A percentile compares a stretch with the other conserved stretches of the same genome.
Evolutionary conservation across 2,888 invertebrate genomes (phyloP).

Genomic region (Idaea aversata): DNA sequence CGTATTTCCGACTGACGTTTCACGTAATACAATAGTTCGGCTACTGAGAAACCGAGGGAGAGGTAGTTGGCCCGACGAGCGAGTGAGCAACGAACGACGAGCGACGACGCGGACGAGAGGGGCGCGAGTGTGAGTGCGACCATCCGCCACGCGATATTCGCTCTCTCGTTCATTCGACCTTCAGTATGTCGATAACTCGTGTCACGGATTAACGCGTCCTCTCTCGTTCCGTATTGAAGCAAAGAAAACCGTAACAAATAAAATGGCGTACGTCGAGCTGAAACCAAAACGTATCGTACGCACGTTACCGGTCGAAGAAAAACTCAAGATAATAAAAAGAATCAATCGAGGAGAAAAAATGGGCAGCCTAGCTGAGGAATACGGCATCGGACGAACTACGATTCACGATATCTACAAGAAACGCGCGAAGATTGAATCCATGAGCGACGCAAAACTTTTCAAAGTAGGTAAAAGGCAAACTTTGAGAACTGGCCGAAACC

Average conservation of each 20-base stretch:
- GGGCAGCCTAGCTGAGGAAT: slow-evolving; percentile 9
- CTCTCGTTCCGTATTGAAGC: neutral
- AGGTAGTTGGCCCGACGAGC: neutral
- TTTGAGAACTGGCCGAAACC: slow-evolving; percentile 22
- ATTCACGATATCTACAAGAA: slow-evolving; percentile 16
- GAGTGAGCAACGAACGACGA: too few species aligned
- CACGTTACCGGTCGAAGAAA: slow-evolving; percentile 11
- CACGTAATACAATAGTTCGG: neutral
- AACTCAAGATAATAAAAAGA: slow-evolving; percentile 15
- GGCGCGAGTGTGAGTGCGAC: neutral
- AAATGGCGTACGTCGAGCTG: neutral
- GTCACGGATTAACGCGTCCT: neutral
- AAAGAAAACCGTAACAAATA: neutral
- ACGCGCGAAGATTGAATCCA: slow-evolving; percentile 16
- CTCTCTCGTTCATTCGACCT: slow-evolving; percentile 10
- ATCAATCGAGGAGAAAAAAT: slow-evolving; percentile 17
- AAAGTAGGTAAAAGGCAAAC: slow-evolving; percentile 22
- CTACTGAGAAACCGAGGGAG: neutral
- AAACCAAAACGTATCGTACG: slow-evolving; percentile 7
- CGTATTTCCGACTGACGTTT: slow-evolving; percentile 1
- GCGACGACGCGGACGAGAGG: neutral
- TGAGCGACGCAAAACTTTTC: slow-evolving; percentile 12
- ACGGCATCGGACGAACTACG: slow-evolving; percentile 13
- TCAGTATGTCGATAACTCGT: neutral
- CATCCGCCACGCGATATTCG: neutral